Percentiles rank a stretch among this genome's conserved stretches.
These are phyloP conservation scores for Cryptomyrus ogoouensis DNA, from an alignment of 2,113 vertebrate genomes.

Conservation along the genomic window DNA sequence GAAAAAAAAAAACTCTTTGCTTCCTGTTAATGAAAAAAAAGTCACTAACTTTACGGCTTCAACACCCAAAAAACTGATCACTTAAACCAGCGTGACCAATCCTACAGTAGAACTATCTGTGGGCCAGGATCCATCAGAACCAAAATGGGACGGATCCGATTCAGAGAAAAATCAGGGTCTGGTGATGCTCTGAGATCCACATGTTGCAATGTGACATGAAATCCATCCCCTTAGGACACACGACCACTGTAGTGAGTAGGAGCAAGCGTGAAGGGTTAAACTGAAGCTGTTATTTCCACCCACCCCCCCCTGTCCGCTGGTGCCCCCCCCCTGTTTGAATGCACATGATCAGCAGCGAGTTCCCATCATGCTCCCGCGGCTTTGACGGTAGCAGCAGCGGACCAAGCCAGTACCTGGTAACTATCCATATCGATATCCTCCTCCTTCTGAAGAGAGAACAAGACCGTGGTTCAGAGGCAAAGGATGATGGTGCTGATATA, in stretches of 20 bases:
- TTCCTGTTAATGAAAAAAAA: not conserved
- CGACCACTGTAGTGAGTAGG: not conserved
- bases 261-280: not conserved
- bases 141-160: not conserved
- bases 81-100: not conserved
- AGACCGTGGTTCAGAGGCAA: slow-evolving; percentile 56
- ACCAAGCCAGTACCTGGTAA: slow-evolving; percentile 85
- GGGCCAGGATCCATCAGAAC: not conserved
- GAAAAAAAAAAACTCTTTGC: not conserved
- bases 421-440: slow-evolving; percentile 99
- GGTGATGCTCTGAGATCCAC: not conserved
- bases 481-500: not conserved
- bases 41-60: not conserved
- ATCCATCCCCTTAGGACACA: not conserved
- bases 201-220: not conserved
- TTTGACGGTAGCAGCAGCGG: slow-evolving; percentile 59
- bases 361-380: slow-evolving; percentile 71
- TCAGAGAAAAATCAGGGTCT: not conserved
- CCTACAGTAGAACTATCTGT: not conserved
- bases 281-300: slow-evolving; percentile 38
- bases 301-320: slow-evolving; percentile 17
- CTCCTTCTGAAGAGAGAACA: slow-evolving; percentile 90
- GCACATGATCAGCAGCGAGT: slow-evolving; percentile 61
- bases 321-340: slow-evolving; percentile 38
- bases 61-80: not conserved